phyloP scores from a whole-genome alignment of 2,797 vertebrate genomes.

The Pseudochromis fuscus region DNA sequence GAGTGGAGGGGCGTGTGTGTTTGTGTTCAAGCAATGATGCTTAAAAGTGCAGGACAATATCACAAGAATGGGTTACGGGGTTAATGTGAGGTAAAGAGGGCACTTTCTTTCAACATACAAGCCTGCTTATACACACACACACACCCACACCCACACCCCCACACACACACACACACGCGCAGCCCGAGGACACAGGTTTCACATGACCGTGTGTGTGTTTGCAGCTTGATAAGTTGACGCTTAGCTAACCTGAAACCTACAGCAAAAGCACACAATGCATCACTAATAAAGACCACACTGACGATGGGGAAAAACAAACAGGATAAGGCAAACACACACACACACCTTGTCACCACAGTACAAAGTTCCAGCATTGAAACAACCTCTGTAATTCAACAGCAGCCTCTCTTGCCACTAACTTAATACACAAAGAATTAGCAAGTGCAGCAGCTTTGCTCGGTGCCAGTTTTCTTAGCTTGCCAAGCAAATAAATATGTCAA shows the following conservation, averaged over 20 bases:
- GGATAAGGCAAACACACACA: constrained; percentile 26
- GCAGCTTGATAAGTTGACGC: constrained; percentile 15
- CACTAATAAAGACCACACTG: background rate
- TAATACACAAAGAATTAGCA: background rate
- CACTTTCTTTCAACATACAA: background rate
- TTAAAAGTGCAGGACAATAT: background rate
- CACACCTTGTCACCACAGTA: background rate
- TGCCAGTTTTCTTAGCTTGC: background rate
- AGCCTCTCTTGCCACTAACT: too few species aligned
- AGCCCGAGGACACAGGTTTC: background rate
- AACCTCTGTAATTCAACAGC: too few species aligned
- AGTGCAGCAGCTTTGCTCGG: constrained; percentile 1
- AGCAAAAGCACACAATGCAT: constrained; percentile 9
- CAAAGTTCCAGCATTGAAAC: background rate
- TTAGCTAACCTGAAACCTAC: constrained; percentile 18
- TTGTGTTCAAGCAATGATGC: background rate
- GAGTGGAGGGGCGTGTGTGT: background rate
- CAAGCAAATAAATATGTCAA: background rate
- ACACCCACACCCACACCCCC: too few species aligned
- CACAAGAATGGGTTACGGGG: background rate
- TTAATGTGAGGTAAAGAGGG: constrained; percentile 6
- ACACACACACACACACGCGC: background rate
- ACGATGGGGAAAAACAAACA: constrained; percentile 28
- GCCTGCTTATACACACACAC: background rate
- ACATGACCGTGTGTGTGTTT: background rate